Evolutionary conservation across 2,113 vertebrate genomes (phyloP).

Genomic region (Melospiza georgiana): DNA sequence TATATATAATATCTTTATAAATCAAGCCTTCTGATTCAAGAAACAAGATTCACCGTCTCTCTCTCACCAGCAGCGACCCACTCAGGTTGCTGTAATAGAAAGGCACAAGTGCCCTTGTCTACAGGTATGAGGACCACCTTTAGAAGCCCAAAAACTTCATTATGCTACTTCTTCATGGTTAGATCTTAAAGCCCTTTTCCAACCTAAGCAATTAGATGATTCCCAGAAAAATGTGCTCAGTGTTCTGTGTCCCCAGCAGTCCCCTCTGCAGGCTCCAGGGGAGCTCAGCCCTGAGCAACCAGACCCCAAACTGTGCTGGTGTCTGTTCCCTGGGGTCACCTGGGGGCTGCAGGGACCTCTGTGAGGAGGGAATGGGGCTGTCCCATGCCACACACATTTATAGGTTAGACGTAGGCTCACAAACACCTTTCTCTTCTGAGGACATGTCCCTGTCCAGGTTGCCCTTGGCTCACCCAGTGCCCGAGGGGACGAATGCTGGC

Average conservation of each 20-base stretch:
- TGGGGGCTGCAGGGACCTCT: not conserved
- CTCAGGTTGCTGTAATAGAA: too few relatives aligned
- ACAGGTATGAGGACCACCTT: not conserved
- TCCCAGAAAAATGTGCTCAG: not conserved
- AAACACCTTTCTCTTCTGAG: not conserved
- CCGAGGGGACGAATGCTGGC: not conserved
- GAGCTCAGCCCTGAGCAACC: rapidly evolving
- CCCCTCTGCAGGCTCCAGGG: not conserved
- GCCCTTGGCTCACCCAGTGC: not conserved
- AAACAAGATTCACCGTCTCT: too few relatives aligned
- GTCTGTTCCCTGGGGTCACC: rapidly evolving
- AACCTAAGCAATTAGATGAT: not conserved
- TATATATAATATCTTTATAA: too few relatives aligned
- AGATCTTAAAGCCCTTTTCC: not conserved
- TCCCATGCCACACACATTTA: rapidly evolving
- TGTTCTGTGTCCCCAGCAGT: not conserved
- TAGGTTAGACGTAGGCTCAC: not conserved
- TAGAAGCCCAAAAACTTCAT: not conserved
- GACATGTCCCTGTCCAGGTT: not conserved
- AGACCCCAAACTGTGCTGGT: rapidly evolving
- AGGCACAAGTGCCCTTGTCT: not conserved
- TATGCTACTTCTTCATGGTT: not conserved
- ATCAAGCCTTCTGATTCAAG: too few relatives aligned
- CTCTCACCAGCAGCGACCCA: too few relatives aligned
- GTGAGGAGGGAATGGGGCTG: rapidly evolving